Conservation (phyloP, 2,888 invertebrate genomes). For the Oligia strigilis region DNA sequence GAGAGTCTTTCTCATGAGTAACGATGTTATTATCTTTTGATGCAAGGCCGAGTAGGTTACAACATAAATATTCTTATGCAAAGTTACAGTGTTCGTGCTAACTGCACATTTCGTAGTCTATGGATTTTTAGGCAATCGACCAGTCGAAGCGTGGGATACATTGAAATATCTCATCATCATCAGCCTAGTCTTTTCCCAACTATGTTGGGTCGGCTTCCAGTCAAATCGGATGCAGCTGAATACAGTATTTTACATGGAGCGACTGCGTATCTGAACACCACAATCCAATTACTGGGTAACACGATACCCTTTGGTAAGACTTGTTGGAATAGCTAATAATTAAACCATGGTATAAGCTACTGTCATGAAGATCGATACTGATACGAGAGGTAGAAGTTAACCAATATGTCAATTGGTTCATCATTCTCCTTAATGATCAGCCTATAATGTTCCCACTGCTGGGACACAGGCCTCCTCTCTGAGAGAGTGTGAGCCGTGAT, state of each 20-base stretch:
- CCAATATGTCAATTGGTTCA: too few species aligned
- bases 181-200: neutral
- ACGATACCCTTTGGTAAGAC: neutral
- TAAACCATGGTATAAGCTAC: neutral
- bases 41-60: slow-evolving; percentile 16
- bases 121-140: slow-evolving; percentile 4
- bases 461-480: too few species aligned
- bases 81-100: neutral
- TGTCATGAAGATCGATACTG: neutral
- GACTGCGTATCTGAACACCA: neutral
- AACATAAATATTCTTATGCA: slow-evolving; percentile 19
- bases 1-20: slow-evolving; percentile 13
- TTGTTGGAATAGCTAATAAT: neutral
- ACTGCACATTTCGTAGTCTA: slow-evolving; percentile 1
- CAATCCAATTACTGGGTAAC: neutral
- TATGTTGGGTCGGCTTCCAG: neutral
- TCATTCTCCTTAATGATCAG: too few species aligned
- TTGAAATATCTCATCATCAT: neutral
- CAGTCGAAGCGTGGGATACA: neutral
- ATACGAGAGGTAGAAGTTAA: neutral
- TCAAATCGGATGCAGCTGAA: neutral
- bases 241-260: too few species aligned
- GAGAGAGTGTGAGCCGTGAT: too few species aligned
- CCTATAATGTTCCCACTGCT: too few species aligned
- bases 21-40: slow-evolving; percentile 11